phyloP scores from a whole-genome alignment of 2,113 vertebrate species.

The Arothron firmamentum region DNA sequence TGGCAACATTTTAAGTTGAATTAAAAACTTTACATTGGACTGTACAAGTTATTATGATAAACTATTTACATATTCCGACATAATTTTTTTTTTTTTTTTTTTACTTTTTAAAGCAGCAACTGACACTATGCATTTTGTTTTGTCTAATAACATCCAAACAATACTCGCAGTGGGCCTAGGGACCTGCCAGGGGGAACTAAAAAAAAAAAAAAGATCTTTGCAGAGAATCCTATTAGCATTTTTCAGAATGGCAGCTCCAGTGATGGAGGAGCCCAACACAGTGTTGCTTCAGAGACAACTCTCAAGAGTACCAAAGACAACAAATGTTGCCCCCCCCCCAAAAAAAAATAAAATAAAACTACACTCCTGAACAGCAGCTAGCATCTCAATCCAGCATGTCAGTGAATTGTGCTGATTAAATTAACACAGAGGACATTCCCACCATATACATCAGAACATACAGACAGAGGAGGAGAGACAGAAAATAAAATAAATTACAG shows the following conservation, averaged over 20 bases:
- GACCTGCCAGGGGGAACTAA: constrained; percentile 80
- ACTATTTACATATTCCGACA: constrained; percentile 99
- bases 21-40: constrained; percentile 99
- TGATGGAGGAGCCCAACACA: constrained; percentile 81
- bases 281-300: constrained; percentile 86
- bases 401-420: constrained; percentile 99
- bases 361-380: constrained; percentile 87
- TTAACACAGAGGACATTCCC: constrained; percentile 98
- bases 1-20: constrained; percentile 95
- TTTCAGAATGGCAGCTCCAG: constrained; percentile 75
- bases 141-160: constrained; percentile 91
- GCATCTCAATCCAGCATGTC: constrained; percentile 99
- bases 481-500: constrained; percentile 86
- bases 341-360: constrained; percentile 78
- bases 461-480: constrained; percentile 71
- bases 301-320: constrained; percentile 87
- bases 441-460: constrained; percentile 98
- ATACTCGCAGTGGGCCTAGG: constrained; percentile 87
- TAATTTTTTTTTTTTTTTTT: constrained; percentile 78
- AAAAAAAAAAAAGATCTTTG: constrained; percentile 62
- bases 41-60: constrained; percentile 99
- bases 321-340: constrained; percentile 74
- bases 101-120: constrained; percentile 89
- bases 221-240: constrained; percentile 81
- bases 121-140: constrained; percentile 88